Evolutionary conservation across 2,888 invertebrate species (phyloP).

Genomic region (Eretmocerus hayati): DNA sequence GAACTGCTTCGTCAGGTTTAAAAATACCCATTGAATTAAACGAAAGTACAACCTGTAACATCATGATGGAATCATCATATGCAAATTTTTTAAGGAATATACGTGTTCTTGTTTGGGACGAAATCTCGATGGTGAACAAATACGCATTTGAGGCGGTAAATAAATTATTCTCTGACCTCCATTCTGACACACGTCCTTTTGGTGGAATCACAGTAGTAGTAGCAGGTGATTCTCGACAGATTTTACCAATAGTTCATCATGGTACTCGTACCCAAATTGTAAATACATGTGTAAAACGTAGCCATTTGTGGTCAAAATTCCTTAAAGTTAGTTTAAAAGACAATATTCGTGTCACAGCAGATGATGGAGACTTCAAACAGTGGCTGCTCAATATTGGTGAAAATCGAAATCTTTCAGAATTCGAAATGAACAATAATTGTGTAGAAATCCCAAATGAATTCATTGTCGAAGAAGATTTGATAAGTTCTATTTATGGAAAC

Average conservation of each 20-base stretch:
- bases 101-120: slow-evolving; percentile 21
- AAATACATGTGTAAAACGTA: neutral
- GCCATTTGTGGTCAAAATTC: neutral
- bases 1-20: slow-evolving; percentile 7
- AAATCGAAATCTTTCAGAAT: neutral
- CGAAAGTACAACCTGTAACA: slow-evolving; percentile 10
- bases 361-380: neutral
- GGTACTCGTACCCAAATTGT: slow-evolving; percentile 1
- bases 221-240: slow-evolving; percentile 3
- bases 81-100: slow-evolving; percentile 6
- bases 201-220: slow-evolving; percentile 4
- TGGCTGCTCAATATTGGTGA: neutral
- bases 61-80: slow-evolving; percentile 6
- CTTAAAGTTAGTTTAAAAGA: neutral
- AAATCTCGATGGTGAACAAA: slow-evolving; percentile 20
- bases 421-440: neutral
- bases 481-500: neutral
- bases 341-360: neutral
- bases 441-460: neutral
- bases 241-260: neutral
- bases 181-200: slow-evolving; percentile 4
- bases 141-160: slow-evolving; percentile 16
- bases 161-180: slow-evolving; percentile 11
- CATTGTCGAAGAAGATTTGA: neutral
- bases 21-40: slow-evolving; percentile 8